These are phyloP conservation scores for Staurois parvus DNA, from an alignment of 2,797 vertebrate species.

Conservation along the genomic window DNA sequence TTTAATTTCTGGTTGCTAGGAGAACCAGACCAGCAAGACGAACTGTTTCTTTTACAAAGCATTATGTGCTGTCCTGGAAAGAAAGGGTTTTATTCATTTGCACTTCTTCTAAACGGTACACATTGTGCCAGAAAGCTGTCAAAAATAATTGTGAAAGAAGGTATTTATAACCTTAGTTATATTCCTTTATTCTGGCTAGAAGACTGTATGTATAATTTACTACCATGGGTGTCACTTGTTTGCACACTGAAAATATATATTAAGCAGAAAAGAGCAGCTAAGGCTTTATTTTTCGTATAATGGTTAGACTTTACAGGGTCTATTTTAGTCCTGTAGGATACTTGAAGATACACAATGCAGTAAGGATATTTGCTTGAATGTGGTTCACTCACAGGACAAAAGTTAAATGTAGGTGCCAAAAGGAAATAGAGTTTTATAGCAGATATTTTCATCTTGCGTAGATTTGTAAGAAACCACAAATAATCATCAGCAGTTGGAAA, in stretches of 20 bases:
- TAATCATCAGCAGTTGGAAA: background rate
- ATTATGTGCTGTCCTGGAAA: background rate
- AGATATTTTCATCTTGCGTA: background rate
- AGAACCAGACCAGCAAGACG: background rate
- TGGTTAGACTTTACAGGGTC: conserved; percentile 30
- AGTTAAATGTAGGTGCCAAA: conserved; percentile 41
- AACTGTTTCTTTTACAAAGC: background rate
- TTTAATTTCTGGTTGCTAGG: background rate
- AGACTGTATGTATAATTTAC: conserved; percentile 29
- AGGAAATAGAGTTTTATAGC: background rate
- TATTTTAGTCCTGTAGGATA: conserved; percentile 33
- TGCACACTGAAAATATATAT: conserved; percentile 14
- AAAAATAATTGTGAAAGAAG: background rate
- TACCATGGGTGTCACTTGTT: conserved; percentile 27
- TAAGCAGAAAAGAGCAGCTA: conserved; percentile 18
- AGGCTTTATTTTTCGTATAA: conserved; percentile 27
- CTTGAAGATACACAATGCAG: conserved; percentile 35
- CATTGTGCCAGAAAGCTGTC: background rate
- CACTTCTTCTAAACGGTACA: conserved; percentile 24
- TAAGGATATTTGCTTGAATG: background rate
- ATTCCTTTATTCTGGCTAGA: background rate
- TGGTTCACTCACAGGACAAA: conserved; percentile 14
- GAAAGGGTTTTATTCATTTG: conserved; percentile 20
- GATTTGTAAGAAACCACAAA: background rate
- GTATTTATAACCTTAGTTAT: background rate